phyloP scores from a whole-genome alignment of 2,113 vertebrate species.

The Petroica traversi region DNA sequence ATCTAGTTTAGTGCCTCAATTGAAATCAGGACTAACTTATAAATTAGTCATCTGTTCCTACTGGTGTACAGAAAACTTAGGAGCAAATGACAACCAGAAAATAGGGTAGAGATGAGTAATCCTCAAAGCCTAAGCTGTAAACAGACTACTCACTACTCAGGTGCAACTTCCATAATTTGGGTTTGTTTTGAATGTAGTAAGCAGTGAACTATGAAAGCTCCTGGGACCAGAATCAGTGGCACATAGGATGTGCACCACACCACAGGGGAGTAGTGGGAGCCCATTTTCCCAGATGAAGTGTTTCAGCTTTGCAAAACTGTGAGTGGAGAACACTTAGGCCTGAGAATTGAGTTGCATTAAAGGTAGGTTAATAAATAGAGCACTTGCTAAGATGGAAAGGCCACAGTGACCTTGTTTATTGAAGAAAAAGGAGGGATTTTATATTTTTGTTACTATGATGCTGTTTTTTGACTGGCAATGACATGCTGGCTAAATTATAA shows the following conservation, averaged over 20 bases:
- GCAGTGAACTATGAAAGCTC: background rate
- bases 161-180: background rate
- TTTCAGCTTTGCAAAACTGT: background rate
- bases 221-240: background rate
- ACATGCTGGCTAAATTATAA: background rate
- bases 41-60: background rate
- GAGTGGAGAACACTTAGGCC: background rate
- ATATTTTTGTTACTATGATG: background rate
- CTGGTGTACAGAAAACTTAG: background rate
- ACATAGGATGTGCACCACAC: background rate
- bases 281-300: background rate
- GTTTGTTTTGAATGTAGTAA: background rate
- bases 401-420: background rate
- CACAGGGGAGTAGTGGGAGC: background rate
- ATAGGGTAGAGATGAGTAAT: background rate
- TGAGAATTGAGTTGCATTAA: background rate
- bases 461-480: background rate
- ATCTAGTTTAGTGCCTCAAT: background rate
- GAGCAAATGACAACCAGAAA: background rate
- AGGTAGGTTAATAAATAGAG: background rate
- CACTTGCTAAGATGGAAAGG: accelerated
- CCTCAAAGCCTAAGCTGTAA: background rate
- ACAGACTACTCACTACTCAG: background rate
- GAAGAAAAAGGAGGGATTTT: background rate
- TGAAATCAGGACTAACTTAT: background rate